phyloP scores from a whole-genome alignment of 2,888 invertebrate species.

The Drosophila cognata region DNA sequence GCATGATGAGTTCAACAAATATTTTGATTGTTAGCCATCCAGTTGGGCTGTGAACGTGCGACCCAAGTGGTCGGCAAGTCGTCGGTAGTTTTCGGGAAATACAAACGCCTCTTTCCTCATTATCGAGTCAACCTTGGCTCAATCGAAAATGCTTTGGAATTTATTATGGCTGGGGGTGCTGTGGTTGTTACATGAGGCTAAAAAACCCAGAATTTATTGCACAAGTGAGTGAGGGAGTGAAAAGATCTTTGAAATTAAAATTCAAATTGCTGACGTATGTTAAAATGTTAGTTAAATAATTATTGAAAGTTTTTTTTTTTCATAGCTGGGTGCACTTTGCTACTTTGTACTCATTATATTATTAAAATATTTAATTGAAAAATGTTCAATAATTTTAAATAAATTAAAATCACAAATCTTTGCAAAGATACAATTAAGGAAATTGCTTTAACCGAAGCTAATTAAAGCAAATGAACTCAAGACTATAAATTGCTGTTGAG shows the following conservation, averaged over 20 bases:
- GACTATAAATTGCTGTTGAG: neutral
- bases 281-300: neutral
- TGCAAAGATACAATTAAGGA: neutral
- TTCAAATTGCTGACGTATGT: neutral
- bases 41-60: slow-evolving; percentile 50
- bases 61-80: slow-evolving; percentile 42
- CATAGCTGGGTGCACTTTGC: neutral
- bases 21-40: slow-evolving; percentile 43
- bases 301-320: neutral
- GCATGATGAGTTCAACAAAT: slow-evolving; percentile 47
- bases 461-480: slow-evolving; percentile 7
- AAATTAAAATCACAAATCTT: neutral
- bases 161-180: slow-evolving; percentile 61
- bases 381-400: neutral
- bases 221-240: slow-evolving; percentile 55
- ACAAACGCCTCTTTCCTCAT: slow-evolving; percentile 17
- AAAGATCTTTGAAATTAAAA: neutral
- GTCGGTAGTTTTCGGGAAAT: slow-evolving; percentile 12
- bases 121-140: slow-evolving; percentile 38
- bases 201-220: slow-evolving; percentile 6
- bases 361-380: neutral
- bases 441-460: neutral
- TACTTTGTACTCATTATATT: too few species aligned
- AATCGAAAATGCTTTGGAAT: slow-evolving; percentile 65
- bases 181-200: slow-evolving; percentile 54